These are phyloP conservation scores for Eupithecia pulchellata DNA, from an alignment of 2,888 invertebrate species.

Conservation along the genomic window DNA sequence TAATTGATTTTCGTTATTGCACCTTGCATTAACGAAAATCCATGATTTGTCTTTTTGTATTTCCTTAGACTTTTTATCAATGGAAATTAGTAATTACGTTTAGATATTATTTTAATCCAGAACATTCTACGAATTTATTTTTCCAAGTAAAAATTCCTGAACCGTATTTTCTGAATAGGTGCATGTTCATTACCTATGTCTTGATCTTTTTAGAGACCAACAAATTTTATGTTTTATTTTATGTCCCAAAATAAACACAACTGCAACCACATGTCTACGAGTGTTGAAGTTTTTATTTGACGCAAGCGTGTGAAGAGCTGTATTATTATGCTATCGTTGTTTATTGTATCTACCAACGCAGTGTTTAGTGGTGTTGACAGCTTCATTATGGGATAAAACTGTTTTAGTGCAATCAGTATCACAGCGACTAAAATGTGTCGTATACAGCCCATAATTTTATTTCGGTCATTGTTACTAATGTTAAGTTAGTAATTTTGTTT, in stretches of 20 bases:
- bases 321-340: conserved; percentile 76
- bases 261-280: conserved; percentile 66
- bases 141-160: not conserved
- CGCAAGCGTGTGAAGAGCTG: conserved; percentile 73
- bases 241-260: conserved; percentile 59
- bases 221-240: conserved; percentile 43
- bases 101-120: not conserved
- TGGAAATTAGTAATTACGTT: not conserved
- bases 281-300: conserved; percentile 77
- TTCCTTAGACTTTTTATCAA: not conserved
- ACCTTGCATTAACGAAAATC: not conserved
- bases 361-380: conserved; percentile 75
- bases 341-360: conserved; percentile 73
- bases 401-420: conserved; percentile 42
- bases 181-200: not conserved
- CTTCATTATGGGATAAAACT: conserved; percentile 64
- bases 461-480: not conserved
- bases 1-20: too few relatives aligned
- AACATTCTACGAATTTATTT: too few relatives aligned
- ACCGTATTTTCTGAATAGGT: not conserved
- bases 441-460: not conserved
- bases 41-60: not conserved
- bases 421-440: conserved; percentile 25
- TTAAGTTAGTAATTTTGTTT: too few relatives aligned
- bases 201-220: conserved; percentile 17